Conservation (phyloP, 2,888 invertebrate genomes). For the Drosophila monieri region DNA sequence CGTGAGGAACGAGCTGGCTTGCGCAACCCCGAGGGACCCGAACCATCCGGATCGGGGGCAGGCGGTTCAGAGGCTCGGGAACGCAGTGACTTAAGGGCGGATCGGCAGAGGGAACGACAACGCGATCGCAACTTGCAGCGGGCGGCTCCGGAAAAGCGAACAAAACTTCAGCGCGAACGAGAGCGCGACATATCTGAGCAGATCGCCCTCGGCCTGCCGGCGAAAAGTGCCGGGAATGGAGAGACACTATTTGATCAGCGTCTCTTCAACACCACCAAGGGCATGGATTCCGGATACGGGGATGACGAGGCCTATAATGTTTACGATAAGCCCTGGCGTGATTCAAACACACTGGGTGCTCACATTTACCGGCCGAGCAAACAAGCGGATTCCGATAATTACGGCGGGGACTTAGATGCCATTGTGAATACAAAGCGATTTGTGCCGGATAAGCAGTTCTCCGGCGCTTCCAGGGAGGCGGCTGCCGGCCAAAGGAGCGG, state of each 20-base stretch:
- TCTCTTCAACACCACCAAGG: slow-evolving; percentile 96
- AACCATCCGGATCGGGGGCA: slow-evolving; percentile 77
- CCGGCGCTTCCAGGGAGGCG: slow-evolving; percentile 90
- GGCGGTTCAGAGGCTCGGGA: slow-evolving; percentile 87
- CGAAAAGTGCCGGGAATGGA: slow-evolving; percentile 88
- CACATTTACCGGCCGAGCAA: slow-evolving; percentile 95
- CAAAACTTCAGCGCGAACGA: slow-evolving; percentile 93
- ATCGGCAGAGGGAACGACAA: slow-evolving; percentile 95
- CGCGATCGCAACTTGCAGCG: slow-evolving; percentile 96
- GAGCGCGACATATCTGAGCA: slow-evolving; percentile 99
- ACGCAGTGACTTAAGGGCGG: slow-evolving; percentile 93
- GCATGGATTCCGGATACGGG: slow-evolving; percentile 95
- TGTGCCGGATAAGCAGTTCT: slow-evolving; percentile 98
- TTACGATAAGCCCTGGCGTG: slow-evolving; percentile 99
- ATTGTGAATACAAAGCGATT: slow-evolving; percentile 96
- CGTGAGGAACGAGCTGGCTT: slow-evolving; percentile 96
- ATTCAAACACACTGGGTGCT: slow-evolving; percentile 92
- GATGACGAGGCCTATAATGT: slow-evolving; percentile 99
- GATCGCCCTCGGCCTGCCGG: slow-evolving; percentile 97
- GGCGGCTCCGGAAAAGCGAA: slow-evolving; percentile 97
- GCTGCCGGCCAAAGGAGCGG: slow-evolving; percentile 89
- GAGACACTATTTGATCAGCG: slow-evolving; percentile 97
- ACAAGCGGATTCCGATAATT: slow-evolving; percentile 94
- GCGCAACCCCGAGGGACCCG: slow-evolving; percentile 83
- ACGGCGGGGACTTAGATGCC: slow-evolving; percentile 95